Evolutionary conservation across 2,797 vertebrate genomes (phyloP), one percentile per base, ranked within the genome.

Genomic region (Leptodactylus fallax): DNA sequence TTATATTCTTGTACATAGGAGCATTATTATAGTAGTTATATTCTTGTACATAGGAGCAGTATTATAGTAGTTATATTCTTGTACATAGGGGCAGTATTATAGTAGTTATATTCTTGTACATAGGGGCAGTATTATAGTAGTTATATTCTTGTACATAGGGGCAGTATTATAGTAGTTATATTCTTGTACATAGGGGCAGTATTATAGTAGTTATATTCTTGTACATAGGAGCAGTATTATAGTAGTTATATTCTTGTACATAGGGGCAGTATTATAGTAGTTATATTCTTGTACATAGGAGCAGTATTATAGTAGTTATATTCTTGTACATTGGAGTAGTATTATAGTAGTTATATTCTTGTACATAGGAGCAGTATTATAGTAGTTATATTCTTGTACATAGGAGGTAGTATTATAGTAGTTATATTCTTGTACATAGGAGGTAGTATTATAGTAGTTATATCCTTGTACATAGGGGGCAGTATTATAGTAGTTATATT

Each of bases 11-110:
- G 61, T 63, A 63, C 21, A 63, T 63, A 63, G 61, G 61, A 2
- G 61, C 61, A 25, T n/a, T 67, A 67, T 67, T 67, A 67, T 67
- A 67, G 63, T 67, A 67, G 63, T 67, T 67, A 67, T 67, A 67
- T 67, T 67, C 23, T 67, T 67, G 63, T 67, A 67, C 23, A 25
- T 27, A 67, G 63, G 63, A 6, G 60, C 60, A 61, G 60, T 61
- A 61, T 61, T 61, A 61, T 61, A 61, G 21, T 61, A 61, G 60
- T 61, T n/a, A n/a, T n/a, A n/a, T n/a, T n/a, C n/a, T n/a, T n/a
- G n/a, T n/a, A n/a, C n/a, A n/a, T n/a, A n/a, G n/a, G n/a, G n/a
- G 10, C 13, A 58, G 56, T 58, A 58, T 58, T 58, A 58, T 58
- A 58, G 56, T 58, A 16, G 56, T 58, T 58, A 58, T 63, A 63